These are phyloP conservation scores for Argopecten irradians DNA, from an alignment of 1,140 invertebrate species.

Conservation along the genomic window DNA sequence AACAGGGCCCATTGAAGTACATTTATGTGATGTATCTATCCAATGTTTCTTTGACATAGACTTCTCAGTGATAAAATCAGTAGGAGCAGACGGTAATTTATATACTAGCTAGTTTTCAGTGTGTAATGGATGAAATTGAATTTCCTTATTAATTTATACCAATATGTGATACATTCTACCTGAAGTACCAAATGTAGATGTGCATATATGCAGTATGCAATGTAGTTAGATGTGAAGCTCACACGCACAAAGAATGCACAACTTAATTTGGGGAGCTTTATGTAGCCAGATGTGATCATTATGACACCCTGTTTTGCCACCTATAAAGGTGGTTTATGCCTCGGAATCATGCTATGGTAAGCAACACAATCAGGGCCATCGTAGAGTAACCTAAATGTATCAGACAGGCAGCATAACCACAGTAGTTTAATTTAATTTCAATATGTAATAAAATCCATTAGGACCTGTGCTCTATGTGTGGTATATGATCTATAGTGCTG, in stretches of 20 bases:
- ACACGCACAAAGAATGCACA: constrained; percentile 5
- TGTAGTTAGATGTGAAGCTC: background rate
- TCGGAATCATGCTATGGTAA: background rate
- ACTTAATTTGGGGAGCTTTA: background rate
- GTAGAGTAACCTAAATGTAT: background rate
- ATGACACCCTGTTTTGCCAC: constrained; percentile 5
- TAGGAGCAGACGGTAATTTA: background rate
- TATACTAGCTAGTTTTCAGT: background rate
- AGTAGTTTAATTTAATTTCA: constrained; percentile 19
- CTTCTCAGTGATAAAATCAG: background rate
- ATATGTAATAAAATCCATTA: constrained; percentile 13
- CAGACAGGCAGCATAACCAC: background rate
- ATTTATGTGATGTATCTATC: background rate
- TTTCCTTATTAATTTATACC: background rate
- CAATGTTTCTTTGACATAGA: background rate
- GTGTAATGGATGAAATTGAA: background rate
- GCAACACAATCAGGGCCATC: background rate
- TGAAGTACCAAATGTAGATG: background rate
- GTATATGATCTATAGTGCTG: background rate
- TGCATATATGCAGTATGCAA: background rate
- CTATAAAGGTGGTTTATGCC: background rate
- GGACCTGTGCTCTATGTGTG: background rate
- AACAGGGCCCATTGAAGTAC: background rate
- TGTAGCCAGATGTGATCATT: background rate
- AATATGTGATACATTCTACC: background rate